Percentiles rank a stretch among this genome's conserved stretches.
Evolutionary conservation across 2,113 vertebrate genomes (phyloP).

Genomic region (Lycocorax pyrrhopterus): DNA sequence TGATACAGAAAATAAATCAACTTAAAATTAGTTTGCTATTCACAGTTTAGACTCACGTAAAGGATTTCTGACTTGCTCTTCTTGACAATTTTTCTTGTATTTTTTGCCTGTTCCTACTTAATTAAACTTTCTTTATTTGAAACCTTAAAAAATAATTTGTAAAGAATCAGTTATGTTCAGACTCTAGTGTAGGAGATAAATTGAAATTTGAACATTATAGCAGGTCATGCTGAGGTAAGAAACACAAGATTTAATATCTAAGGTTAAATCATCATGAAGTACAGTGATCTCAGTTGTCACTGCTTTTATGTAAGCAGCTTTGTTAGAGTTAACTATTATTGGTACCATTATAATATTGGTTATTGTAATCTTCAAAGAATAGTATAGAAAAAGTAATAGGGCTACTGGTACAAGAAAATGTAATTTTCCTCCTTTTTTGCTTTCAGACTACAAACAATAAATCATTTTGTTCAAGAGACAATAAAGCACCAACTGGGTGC

Average conservation of each 20-base stretch:
- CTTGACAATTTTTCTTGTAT: background rate
- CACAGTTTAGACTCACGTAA: background rate
- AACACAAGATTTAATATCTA: background rate
- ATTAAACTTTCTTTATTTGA: background rate
- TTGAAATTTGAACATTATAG: background rate
- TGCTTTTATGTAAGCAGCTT: slow-evolving; percentile 29
- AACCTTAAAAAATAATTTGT: background rate
- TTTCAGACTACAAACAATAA: slow-evolving; percentile 84
- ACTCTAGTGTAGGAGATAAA: background rate
- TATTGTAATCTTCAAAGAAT: slow-evolving; percentile 61
- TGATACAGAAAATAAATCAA: background rate
- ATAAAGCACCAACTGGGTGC: slow-evolving; percentile 82
- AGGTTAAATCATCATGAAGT: slow-evolving; percentile 9
- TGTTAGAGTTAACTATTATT: slow-evolving; percentile 49
- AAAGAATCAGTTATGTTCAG: background rate
- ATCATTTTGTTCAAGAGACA: slow-evolving; percentile 88
- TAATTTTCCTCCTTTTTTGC: slow-evolving; percentile 81
- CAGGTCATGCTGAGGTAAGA: background rate
- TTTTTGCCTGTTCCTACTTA: background rate
- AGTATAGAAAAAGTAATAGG: slow-evolving; percentile 57
- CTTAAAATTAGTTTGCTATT: background rate
- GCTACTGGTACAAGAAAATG: slow-evolving; percentile 77
- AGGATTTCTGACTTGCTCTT: background rate
- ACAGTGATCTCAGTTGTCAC: background rate
- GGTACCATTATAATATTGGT: slow-evolving; percentile 5